phyloP scores from a whole-genome alignment of 2,888 invertebrate genomes.

The Coelopa pilipes region DNA sequence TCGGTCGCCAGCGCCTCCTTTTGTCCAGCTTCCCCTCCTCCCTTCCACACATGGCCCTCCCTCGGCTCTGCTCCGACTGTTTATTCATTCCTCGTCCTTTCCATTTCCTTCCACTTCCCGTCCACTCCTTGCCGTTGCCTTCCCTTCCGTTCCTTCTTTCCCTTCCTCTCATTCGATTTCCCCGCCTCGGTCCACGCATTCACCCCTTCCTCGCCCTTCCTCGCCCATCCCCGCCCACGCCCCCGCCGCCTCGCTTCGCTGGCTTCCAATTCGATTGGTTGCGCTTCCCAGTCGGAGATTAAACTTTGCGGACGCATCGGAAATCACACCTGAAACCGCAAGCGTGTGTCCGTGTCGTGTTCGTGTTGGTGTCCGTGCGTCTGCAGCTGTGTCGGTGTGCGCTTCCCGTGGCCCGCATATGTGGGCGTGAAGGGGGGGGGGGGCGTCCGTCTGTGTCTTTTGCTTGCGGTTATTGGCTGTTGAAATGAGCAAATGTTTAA shows the following conservation, averaged over 20 bases:
- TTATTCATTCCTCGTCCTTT: too few relatives aligned
- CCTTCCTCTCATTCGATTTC: too few relatives aligned
- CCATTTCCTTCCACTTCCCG: too few relatives aligned
- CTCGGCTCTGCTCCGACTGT: too few relatives aligned
- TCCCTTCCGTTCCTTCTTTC: too few relatives aligned
- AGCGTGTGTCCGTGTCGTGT: constrained; percentile 10
- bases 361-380: neutral
- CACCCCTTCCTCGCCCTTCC: too few relatives aligned
- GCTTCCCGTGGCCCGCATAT: neutral
- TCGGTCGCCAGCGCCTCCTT: too few relatives aligned
- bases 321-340: constrained; percentile 33
- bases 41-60: too few relatives aligned
- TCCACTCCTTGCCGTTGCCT: too few relatives aligned
- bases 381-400: neutral
- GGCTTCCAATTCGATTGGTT: constrained; percentile 34
- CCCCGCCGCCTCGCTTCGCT: neutral
- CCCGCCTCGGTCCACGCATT: too few relatives aligned
- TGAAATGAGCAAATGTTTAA: constrained; percentile 23
- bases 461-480: constrained; percentile 22
- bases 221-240: neutral
- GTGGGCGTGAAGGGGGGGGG: neutral
- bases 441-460: constrained; percentile 1
- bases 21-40: too few relatives aligned
- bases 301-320: constrained; percentile 17
- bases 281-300: constrained; percentile 24